Evolutionary conservation across 2,113 vertebrate genomes (phyloP).

Genomic region (Sturnira hondurensis): DNA sequence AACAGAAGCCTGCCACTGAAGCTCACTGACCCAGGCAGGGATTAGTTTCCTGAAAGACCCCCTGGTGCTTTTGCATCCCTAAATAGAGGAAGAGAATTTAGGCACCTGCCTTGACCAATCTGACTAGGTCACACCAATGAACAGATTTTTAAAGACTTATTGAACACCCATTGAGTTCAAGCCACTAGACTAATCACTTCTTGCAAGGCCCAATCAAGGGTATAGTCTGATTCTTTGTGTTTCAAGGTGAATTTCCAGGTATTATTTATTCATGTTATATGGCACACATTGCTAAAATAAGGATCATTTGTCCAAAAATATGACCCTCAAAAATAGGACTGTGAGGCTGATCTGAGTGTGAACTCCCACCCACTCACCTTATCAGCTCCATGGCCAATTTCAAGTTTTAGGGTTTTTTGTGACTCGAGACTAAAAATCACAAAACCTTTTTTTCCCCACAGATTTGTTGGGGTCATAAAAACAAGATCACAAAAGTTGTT

Average conservation of each 20-base stretch:
- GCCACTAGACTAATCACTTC: neutral
- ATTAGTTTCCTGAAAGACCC: neutral
- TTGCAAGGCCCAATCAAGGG: neutral
- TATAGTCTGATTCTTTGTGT: neutral
- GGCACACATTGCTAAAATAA: neutral
- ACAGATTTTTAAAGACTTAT: neutral
- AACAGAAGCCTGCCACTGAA: neutral
- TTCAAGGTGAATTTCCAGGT: neutral
- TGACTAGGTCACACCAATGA: neutral
- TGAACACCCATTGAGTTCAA: neutral
- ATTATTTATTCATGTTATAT: neutral
- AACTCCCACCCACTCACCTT: neutral
- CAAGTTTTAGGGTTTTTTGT: neutral
- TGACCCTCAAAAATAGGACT: neutral
- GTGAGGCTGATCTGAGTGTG: neutral
- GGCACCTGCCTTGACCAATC: neutral
- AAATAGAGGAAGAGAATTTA: neutral
- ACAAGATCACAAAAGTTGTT: neutral
- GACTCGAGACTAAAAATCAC: neutral
- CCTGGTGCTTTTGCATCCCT: neutral
- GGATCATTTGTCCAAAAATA: neutral
- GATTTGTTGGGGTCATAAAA: neutral
- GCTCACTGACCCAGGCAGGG: neutral
- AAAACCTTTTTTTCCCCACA: neutral
- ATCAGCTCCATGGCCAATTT: fast-evolving